Evolutionary conservation across 2,797 vertebrate genomes (phyloP).

Genomic region (Staurois parvus): DNA sequence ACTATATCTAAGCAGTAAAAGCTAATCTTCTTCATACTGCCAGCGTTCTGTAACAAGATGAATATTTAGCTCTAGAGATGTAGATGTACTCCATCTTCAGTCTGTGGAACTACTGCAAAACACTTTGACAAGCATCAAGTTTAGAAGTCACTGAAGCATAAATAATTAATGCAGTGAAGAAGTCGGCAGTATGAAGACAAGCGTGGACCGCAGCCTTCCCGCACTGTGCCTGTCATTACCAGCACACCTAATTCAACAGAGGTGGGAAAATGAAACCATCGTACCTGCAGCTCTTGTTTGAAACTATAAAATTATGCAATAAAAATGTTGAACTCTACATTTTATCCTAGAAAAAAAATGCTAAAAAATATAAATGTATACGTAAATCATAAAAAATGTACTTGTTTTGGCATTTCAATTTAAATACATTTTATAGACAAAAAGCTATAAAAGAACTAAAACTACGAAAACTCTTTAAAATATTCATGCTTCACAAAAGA

Average conservation of each 20-base stretch:
- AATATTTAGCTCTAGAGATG: background rate
- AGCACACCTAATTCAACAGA: background rate
- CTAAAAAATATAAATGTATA: background rate
- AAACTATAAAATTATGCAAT: background rate
- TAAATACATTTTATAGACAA: background rate
- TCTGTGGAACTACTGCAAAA: background rate
- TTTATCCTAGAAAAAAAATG: background rate
- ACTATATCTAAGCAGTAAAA: background rate
- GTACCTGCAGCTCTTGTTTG: background rate
- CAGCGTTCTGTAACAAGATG: background rate
- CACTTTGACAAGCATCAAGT: conserved; percentile 10
- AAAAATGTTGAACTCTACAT: background rate
- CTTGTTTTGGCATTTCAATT: background rate
- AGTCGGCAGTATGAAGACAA: conserved; percentile 1
- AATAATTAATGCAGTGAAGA: conserved; percentile 15
- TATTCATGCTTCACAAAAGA: background rate
- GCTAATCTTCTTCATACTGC: background rate
- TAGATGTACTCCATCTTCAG: background rate
- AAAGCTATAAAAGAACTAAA: background rate
- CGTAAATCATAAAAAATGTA: background rate
- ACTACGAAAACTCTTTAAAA: background rate
- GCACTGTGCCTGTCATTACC: conserved; percentile 1
- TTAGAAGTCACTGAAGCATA: background rate
- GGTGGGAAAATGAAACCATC: background rate
- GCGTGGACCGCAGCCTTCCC: background rate